phyloP scores from a whole-genome alignment of 1,140 invertebrate genomes.

The Rhopalosiphum padi region DNA sequence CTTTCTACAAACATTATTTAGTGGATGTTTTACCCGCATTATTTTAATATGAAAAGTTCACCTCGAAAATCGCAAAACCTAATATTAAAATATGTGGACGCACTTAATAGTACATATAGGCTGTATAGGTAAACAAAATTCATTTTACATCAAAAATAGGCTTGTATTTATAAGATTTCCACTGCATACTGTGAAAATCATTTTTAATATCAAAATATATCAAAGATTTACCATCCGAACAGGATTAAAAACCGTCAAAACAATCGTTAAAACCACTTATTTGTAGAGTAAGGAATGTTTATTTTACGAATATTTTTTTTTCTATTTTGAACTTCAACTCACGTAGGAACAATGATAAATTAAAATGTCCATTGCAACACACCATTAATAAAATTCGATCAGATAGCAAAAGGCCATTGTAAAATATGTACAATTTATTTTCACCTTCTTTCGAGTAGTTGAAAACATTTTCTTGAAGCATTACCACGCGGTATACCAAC shows the following conservation, averaged over 20 bases:
- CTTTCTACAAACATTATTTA: neutral
- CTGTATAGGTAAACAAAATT: neutral
- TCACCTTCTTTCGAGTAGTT: neutral
- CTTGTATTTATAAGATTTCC: neutral
- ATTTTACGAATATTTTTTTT: neutral
- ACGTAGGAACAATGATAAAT: constrained; percentile 43
- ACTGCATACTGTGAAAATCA: neutral
- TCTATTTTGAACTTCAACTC: constrained; percentile 6
- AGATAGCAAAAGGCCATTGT: constrained; percentile 17
- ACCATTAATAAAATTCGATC: constrained; percentile 41
- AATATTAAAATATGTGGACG: neutral
- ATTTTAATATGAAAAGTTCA: neutral
- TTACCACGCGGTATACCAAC: neutral
- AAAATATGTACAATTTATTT: constrained; percentile 46
- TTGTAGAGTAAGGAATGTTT: neutral
- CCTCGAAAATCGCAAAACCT: neutral
- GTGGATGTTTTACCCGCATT: neutral
- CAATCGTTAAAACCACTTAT: neutral
- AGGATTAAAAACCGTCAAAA: neutral
- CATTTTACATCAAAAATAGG: neutral
- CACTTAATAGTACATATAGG: neutral
- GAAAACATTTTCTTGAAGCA: constrained; percentile 12
- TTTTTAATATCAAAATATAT: neutral
- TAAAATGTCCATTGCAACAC: neutral
- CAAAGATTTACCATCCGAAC: neutral